These are phyloP conservation scores for Chlamydotis undulata DNA, from an alignment of 2,113 vertebrate genomes.

Conservation along the genomic window DNA sequence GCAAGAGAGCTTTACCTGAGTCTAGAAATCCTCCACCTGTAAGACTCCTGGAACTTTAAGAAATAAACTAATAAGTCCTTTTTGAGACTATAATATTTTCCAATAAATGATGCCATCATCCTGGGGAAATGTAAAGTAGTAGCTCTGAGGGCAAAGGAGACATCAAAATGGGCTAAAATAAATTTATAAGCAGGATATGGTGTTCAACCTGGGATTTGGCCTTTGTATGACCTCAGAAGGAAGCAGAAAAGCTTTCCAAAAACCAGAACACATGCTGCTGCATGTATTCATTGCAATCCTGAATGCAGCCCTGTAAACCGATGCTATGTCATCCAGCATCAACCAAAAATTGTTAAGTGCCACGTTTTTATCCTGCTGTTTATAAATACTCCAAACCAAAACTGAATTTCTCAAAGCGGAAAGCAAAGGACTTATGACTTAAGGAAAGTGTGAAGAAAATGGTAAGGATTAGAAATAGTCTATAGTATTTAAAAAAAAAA, in stretches of 20 bases:
- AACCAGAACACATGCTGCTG: not conserved
- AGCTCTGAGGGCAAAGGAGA: slow-evolving; percentile 6
- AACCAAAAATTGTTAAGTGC: not conserved
- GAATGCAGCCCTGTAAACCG: not conserved
- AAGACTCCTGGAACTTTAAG: slow-evolving; percentile 9
- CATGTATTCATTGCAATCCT: not conserved
- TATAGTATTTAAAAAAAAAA: not conserved
- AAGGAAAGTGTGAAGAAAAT: not conserved
- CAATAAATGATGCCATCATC: not conserved
- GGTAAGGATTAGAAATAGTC: not conserved
- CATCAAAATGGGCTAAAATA: not conserved
- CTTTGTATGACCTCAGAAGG: not conserved
- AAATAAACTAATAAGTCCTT: not conserved
- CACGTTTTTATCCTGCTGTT: not conserved
- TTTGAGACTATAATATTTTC: not conserved
- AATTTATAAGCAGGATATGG: not conserved
- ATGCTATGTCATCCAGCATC: not conserved
- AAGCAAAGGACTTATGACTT: not conserved
- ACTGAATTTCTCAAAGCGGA: not conserved
- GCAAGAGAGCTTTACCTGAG: not conserved
- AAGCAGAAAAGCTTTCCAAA: not conserved
- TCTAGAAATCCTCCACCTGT: not conserved
- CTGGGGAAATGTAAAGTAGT: not conserved
- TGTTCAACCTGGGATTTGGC: not conserved
- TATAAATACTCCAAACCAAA: not conserved